Evolutionary conservation across 2,113 vertebrate species (phyloP).

Genomic region (Kryptolebias marmoratus): DNA sequence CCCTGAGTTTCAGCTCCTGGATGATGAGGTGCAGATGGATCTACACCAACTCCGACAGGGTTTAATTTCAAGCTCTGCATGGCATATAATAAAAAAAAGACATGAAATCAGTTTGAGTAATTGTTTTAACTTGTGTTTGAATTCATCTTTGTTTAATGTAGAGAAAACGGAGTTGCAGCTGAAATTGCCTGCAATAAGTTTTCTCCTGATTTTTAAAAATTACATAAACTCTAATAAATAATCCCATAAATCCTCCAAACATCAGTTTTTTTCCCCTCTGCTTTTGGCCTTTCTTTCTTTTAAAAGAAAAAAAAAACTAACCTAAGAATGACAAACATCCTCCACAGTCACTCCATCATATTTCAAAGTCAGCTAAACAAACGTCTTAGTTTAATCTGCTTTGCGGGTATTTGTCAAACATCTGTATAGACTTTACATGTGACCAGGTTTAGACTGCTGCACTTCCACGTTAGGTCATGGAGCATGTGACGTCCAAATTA

Average conservation of each 20-base stretch:
- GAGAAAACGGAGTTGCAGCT: not conserved
- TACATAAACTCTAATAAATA: not conserved
- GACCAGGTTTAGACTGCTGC: not conserved
- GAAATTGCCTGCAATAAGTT: too few species aligned
- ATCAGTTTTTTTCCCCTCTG: too few species aligned
- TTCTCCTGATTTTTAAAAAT: not conserved
- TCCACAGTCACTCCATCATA: slow-evolving; percentile 1
- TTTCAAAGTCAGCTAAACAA: slow-evolving; percentile 15
- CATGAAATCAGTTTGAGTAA: not conserved
- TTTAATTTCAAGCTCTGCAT: not conserved
- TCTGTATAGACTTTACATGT: slow-evolving; percentile 17
- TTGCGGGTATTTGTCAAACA: slow-evolving; percentile 21
- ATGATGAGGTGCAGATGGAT: not conserved
- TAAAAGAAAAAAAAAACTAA: not conserved
- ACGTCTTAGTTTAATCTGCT: slow-evolving; percentile 28
- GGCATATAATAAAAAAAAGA: not conserved
- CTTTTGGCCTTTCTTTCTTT: not conserved
- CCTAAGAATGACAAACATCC: slow-evolving; percentile 11
- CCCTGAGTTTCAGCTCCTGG: not conserved
- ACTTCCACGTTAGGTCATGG: slow-evolving; percentile 19
- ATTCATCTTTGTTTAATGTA: not conserved
- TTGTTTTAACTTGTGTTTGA: too few species aligned
- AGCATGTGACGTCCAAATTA: slow-evolving; percentile 1
- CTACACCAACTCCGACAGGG: not conserved
- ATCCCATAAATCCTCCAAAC: not conserved